Evolutionary conservation across 2,113 vertebrate species (phyloP).

Genomic region (Zosterops lateralis): DNA sequence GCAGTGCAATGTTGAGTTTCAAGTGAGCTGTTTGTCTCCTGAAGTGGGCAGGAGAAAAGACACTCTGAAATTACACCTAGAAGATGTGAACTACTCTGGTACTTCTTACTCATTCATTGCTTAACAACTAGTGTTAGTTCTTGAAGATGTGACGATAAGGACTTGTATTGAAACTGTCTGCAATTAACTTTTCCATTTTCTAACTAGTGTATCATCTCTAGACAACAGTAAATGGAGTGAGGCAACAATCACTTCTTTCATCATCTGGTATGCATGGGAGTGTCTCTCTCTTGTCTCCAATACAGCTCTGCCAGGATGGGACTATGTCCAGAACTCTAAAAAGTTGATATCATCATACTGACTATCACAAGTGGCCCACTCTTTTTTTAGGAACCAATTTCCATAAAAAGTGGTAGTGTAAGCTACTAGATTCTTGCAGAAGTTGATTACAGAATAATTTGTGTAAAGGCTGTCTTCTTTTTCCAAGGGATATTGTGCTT

Average conservation of each 20-base stretch:
- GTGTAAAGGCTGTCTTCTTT: background rate
- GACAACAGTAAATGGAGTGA: background rate
- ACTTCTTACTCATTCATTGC: background rate
- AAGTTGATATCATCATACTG: background rate
- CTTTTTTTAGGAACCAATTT: background rate
- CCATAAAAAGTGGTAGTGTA: background rate
- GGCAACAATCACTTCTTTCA: background rate
- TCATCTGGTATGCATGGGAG: background rate
- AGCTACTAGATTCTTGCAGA: background rate
- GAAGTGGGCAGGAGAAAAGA: background rate
- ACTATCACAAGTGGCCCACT: background rate
- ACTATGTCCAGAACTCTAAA: background rate
- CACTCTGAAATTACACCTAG: background rate
- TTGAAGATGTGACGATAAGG: background rate
- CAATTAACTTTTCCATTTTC: background rate
- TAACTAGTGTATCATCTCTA: background rate
- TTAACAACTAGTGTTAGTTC: background rate
- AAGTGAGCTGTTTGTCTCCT: background rate
- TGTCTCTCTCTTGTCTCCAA: background rate
- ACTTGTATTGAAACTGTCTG: background rate
- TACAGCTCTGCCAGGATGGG: background rate
- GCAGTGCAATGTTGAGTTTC: background rate
- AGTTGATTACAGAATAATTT: background rate
- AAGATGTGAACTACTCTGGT: background rate
- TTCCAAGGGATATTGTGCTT: background rate